Percentiles rank a stretch among this genome's conserved stretches.
Conservation (phyloP, 2,888 invertebrate genomes). For the Abscondita cerata region DNA sequence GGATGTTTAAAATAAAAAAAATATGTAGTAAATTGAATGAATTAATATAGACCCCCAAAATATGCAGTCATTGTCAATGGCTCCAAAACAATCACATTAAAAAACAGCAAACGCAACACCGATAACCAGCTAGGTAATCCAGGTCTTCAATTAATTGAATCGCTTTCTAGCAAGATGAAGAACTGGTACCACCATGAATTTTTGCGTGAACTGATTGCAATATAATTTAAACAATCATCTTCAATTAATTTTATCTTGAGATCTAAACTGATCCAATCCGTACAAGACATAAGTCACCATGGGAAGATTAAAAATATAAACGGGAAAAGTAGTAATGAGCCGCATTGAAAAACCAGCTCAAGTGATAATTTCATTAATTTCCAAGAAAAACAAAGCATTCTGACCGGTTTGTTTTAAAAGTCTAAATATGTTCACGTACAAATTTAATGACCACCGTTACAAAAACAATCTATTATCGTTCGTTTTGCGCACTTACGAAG, state of each 20-base stretch:
- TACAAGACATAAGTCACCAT: background rate
- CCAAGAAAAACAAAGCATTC: conserved; percentile 22
- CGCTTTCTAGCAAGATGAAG: too few species aligned
- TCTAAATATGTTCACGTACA: conserved; percentile 30
- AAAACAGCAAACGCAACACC: too few species aligned
- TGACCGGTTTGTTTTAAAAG: conserved; percentile 29
- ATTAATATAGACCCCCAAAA: too few species aligned
- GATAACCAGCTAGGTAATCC: too few species aligned
- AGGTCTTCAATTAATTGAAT: too few species aligned
- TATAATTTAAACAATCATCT: background rate
- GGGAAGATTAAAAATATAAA: background rate
- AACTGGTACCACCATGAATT: too few species aligned
- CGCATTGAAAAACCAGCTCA: conserved; percentile 23
- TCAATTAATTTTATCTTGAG: conserved; percentile 3
- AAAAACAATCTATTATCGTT: conserved; percentile 23
- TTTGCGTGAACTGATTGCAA: too few species aligned
- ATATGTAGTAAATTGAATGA: too few species aligned
- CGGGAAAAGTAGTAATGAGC: background rate
- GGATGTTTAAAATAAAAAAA: too few species aligned
- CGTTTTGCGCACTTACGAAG: conserved; percentile 17
- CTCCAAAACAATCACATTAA: too few species aligned
- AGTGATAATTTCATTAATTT: conserved; percentile 31
- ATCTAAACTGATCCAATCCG: conserved; percentile 3
- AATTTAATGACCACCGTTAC: conserved; percentile 19
- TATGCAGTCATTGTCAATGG: too few species aligned